phyloP scores from a whole-genome alignment of 2,888 invertebrate species.

The Leptinotarsa peninsularis region DNA sequence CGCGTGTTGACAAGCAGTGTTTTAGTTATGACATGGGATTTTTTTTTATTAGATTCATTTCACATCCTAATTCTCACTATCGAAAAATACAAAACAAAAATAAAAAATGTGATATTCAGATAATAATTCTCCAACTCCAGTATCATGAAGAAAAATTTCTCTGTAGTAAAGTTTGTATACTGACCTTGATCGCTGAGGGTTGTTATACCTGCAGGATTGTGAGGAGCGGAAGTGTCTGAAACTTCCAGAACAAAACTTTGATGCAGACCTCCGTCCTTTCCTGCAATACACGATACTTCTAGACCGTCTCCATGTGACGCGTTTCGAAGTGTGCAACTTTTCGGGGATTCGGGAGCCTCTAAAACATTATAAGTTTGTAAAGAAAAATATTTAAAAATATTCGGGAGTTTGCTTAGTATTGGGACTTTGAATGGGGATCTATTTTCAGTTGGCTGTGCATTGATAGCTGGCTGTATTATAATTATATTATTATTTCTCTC shows the following conservation, averaged over 20 bases:
- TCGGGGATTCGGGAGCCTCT: slow-evolving; percentile 84
- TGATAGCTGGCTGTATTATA: neutral
- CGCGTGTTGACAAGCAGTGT: no score
- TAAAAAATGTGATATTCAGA: no score
- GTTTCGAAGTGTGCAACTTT: slow-evolving; percentile 79
- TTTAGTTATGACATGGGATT: no score
- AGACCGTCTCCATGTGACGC: slow-evolving; percentile 71
- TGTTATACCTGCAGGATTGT: slow-evolving; percentile 62
- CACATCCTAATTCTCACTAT: no score
- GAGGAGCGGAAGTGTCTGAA: slow-evolving; percentile 70
- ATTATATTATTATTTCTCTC: no score
- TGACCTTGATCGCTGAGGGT: slow-evolving; percentile 65
- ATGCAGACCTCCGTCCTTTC: slow-evolving; percentile 83
- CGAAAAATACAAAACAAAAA: no score
- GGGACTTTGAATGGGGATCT: slow-evolving; percentile 20
- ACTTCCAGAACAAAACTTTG: slow-evolving; percentile 88
- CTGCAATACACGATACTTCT: slow-evolving; percentile 80
- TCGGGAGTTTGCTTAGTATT: slow-evolving; percentile 6
- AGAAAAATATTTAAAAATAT: slow-evolving; percentile 27
- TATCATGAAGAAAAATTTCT: no score
- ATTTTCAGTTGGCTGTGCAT: slow-evolving; percentile 12
- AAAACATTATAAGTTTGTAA: slow-evolving; percentile 33
- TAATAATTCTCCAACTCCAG: no score
- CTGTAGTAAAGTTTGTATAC: slow-evolving; percentile 19
- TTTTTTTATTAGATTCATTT: no score